Base-by-base conservation (phyloP, 2,113 vertebrate species). In the Dromaius novaehollandiae region DNA sequence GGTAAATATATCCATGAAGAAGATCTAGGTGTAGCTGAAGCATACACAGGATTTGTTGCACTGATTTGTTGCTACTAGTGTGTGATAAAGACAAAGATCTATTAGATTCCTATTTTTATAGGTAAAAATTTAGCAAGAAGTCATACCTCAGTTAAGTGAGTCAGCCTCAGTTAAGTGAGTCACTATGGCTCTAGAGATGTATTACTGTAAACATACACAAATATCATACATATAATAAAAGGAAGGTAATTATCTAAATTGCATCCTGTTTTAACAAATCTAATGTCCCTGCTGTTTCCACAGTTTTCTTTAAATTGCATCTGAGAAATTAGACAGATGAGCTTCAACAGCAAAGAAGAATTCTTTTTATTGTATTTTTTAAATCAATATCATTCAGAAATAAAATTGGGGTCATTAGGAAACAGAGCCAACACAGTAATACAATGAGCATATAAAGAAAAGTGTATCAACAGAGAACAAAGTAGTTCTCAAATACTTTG, bases 1-100 rank as follows among this genome's bases (percentile, higher is more conserved):
- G 76, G 25, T 46, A 91, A 96, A 96, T 94, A 92, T 87, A 95
- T 65, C 66, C 38, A 20, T 94, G n/a, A 87, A 91, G 87, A 91
- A 46, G 51, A 65, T 34, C 51, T 87, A 96, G 77, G 70, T 93
- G 82, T 85, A 34, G 17, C 38, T 80, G 75, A 96, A 91, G 82
- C 13, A 73, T 55, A 60, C 32, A 38, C 3, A 51, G 13, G 12
- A 94, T 25, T 60, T 60, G 30, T 56, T 32, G 55, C 16, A 56
- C 61, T 76, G 46, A 60, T 85, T 82, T 76, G 28, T 26, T 92
- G 5, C 58, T 88, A 58, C 73, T 66, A 63, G 21, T 44, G 34
- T 63, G 34, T 25, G 15, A 30, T 56, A 87, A 56, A 86, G 77
- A 88, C 20, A 88, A 88, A 82, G 74, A 16, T 81, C 24, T 79